Evolutionary conservation across 2,797 vertebrate genomes (phyloP).

Genomic region (Manis crassicaudata): DNA sequence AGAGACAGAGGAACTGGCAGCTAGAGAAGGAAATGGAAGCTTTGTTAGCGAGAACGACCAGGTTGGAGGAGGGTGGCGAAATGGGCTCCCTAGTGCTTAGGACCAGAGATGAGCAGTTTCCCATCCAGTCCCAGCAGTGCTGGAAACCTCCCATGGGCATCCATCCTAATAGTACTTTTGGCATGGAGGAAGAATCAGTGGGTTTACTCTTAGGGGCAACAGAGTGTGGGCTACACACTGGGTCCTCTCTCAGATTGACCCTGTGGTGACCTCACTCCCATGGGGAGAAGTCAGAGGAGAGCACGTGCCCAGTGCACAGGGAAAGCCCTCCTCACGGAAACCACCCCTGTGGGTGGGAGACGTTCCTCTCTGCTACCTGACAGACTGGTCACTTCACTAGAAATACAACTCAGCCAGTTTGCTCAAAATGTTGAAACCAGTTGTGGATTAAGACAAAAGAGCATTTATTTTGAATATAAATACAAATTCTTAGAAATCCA

Average conservation of each 20-base stretch:
- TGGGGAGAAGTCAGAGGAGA: neutral
- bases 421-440: neutral
- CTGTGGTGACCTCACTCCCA: rapidly evolving
- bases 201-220: too few relatives aligned
- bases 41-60: neutral
- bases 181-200: neutral
- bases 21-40: neutral
- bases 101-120: neutral
- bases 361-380: neutral
- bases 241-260: neutral
- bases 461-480: neutral
- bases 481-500: neutral
- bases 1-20: neutral
- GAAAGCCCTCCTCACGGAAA: neutral
- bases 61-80: neutral
- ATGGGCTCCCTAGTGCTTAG: neutral
- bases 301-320: too few relatives aligned
- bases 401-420: neutral
- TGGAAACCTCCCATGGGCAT: neutral
- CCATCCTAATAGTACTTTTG: rapidly evolving
- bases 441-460: neutral
- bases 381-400: neutral
- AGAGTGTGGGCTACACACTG: too few relatives aligned
- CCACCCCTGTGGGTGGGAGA: rapidly evolving
- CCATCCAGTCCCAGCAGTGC: neutral